Evolutionary conservation across 1,140 invertebrate genomes (phyloP), one percentile per base, ranked within the genome.

Genomic region (Procambarus virginalis): DNA sequence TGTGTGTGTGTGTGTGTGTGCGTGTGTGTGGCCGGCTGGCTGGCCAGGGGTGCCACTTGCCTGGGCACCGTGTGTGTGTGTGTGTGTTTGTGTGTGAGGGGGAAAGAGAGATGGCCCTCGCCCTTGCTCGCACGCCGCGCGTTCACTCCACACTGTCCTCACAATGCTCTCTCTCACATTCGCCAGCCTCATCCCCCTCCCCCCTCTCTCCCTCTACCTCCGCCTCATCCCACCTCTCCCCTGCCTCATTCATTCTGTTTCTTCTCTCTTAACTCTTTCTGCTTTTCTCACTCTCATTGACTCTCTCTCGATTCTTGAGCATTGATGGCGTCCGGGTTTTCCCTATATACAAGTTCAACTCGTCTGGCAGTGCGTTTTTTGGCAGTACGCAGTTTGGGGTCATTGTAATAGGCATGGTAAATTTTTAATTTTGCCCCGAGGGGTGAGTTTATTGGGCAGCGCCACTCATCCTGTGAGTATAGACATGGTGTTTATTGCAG

Each of bases 131-230:
- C 79, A 60, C 79, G n/a, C 51, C 55, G 20, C n/a, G 51, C 79
- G 51, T 51, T 81, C 79, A 81, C 22, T n/a, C 79, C 79, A 81
- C 79, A 81, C 79, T 81, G 79, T 51, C 45, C 55, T 45, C 34
- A 14, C 60, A 64, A 10, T 4, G 12, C 60, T 64, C 60, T 9
- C 60, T 17, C 60, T 5, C 60, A 20, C 60, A 64, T 55, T 12
- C 12, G 51, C 51, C 51, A 55, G 51, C 60, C 60, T 17, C 1
- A 64, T 14, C 17, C 60, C 2, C 60, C 20, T 20, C 60, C 60
- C 20, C 60, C 60, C 60, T 14, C 9, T 12, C 10, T 64, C 60
- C 3, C 9, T 14, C 60, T 17, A 9, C 60, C 60, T 64, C 60
- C 14, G 12, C 17, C 4, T 64, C 12, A 10, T 64, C 60, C 14